Evolutionary conservation across 2,113 vertebrate genomes (phyloP), one percentile per base, ranked within the genome.

Genomic region (Caloenas nicobarica): DNA sequence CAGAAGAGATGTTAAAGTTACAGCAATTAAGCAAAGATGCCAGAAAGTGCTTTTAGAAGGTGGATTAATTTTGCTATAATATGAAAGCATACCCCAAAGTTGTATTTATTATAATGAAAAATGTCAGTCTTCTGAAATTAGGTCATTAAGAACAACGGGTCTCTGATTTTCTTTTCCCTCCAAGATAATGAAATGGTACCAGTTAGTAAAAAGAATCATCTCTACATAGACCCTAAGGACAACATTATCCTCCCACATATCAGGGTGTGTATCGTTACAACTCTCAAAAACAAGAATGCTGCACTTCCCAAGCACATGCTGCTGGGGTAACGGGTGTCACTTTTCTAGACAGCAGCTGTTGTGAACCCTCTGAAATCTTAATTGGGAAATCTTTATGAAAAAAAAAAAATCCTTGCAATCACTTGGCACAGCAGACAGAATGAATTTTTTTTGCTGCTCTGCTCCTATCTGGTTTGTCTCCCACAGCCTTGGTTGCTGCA

Each of bases 401-500:
- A 56, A 38, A 34, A 50, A 29, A 53, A 48, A 25, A 16, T 11
- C 14, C 25, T 58, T 29, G 23, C 5, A 62, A 16, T 15, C 14
- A 2, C 33, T 44, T 57, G 53, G n/a, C 73, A 51, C 25, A 28
- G 44, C 29, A 54, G 33, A 31, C 2, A 25, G n/a, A 54, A 57
- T 1, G 7, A 31, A 5, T 42, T 34, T 2, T 44, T 42, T 36
- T 46, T 1, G 0, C n/a, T 53, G 36, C 28, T n/a, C 28, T 77
- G 33, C 29, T 76, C 53, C 22, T 57, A 4, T 12, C 48, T 15
- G 11, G 1, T 83, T 80, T 40, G 21, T 71, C 40, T 83, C 31
- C 38, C 46, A 36, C 0, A 0, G n/a, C 46, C 51, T 40, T 19
- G 44, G 14, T 15, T 23, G 7, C 74, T 40, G 28, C 1, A 1